Evolutionary conservation across 2,888 invertebrate genomes (phyloP), one percentile per base, ranked within the genome.

Genomic region (Drosophila buzzatii): DNA sequence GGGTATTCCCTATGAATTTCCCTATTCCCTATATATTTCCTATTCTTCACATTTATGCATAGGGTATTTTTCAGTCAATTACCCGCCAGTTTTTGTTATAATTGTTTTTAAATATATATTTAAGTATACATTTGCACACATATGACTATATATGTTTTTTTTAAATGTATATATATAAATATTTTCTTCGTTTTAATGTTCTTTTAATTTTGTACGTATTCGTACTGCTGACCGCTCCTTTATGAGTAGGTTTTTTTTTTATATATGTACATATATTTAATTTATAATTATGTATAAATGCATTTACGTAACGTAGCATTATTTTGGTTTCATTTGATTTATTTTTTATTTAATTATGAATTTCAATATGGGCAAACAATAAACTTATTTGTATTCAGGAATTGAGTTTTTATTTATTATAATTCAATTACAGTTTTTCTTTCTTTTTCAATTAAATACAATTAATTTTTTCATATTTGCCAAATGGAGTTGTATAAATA

Each of bases 241-340:
- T 51, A 37, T 37, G 33, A 49, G 18, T 51, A 31, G 3, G 27
- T 2, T 31, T 37, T 16, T 51, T 53, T 16, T 16, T 52, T 37
- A n/a, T 18, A 14, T n/a, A n/a, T 14, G 20, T 14, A n/a, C 18
- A n/a, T 12, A 35, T n/a, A 27, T 10, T 5, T 35, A 16, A 35
- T 35, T 4, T 5, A 37, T 20, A 16, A 9, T n/a, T 41, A n/a
- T 58, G 9, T 56, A 10, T 49, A n/a, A 16, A 20, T 20, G 39
- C 8, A 31, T 44, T 42, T 20, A 41, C 47, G n/a, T 23, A 41
- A 35, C 31, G 31, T 52, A 14, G 20, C 42, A 42, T 35, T 64
- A 31, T 37, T 64, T 65, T 65, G 20, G 31, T 65, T 65, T 14
- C 20, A 44, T 45, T 44, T 66, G 52, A 53, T 66, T 39, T 39